Percentiles rank a stretch among this genome's conserved stretches.
Conservation (phyloP, 1,140 invertebrate genomes). For the Heliconius eleuchia region DNA sequence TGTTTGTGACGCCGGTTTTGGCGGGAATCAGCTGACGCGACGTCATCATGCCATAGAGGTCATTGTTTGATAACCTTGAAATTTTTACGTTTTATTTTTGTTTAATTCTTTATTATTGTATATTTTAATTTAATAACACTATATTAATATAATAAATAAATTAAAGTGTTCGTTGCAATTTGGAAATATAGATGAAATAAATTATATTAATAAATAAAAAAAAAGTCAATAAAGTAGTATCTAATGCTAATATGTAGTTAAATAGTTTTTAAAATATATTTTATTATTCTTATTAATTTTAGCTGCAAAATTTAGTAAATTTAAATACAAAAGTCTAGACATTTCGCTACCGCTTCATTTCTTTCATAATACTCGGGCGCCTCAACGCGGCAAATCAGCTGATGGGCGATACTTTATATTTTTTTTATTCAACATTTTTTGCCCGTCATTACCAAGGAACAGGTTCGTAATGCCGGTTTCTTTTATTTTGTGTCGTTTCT, state of each 20-base stretch:
- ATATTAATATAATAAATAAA: neutral
- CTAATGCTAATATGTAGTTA: neutral
- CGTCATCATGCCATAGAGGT: slow-evolving; percentile 32
- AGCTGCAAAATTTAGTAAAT: neutral
- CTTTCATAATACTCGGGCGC: slow-evolving; percentile 57
- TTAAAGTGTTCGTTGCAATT: neutral
- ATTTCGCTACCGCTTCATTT: slow-evolving; percentile 21
- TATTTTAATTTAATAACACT: neutral
- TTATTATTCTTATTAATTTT: neutral
- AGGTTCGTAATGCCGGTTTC: slow-evolving; percentile 42
- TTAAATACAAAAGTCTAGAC: slow-evolving; percentile 7
- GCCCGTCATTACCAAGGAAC: slow-evolving; percentile 52
- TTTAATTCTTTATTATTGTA: neutral
- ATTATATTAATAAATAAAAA: neutral
- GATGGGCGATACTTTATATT: slow-evolving; percentile 41
- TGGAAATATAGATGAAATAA: neutral
- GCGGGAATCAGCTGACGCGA: slow-evolving; percentile 67
- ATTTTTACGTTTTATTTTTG: neutral
- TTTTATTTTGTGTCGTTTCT: slow-evolving; percentile 56
- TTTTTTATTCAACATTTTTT: slow-evolving; percentile 58
- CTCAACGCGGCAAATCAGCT: slow-evolving; percentile 62
- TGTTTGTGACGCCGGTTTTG: slow-evolving; percentile 49
- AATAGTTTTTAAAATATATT: neutral
- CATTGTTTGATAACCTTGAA: slow-evolving; percentile 23
- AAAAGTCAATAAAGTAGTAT: neutral